Evolutionary conservation across 2,888 invertebrate genomes (phyloP), one percentile per base, ranked within the genome.

Genomic region (Punctoribates punctum): DNA sequence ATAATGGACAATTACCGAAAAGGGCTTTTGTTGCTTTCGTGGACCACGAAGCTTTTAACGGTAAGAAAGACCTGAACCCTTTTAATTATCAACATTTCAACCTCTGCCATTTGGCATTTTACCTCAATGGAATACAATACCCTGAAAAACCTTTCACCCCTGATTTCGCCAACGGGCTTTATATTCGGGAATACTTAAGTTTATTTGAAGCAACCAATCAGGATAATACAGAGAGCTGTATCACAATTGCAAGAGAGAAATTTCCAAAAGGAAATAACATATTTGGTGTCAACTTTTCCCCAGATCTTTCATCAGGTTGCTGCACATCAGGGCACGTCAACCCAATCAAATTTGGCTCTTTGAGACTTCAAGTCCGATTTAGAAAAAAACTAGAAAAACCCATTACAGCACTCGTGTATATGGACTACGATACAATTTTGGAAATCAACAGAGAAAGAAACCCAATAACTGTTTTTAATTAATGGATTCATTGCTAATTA

Each of bases 301-400:
- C 75, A 15, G 75, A 75, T 54, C 34, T 75, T 8, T 48, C 48
- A 0, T 15, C 27, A 54, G 75, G 67, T 27, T 75, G 75, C 48
- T 67, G 70, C 15, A 6, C 29, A 25, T 20, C 20, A 4, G 70
- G 51, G 0, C 48, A 75, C 29, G 46, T 75, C 1, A 75, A 51
- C 27, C 75, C 67, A 0, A 67, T 67, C 0, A 75, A 38, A 8
- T 17, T 25, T n/a, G 75, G 75, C 17, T n/a, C 51, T 17, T 2
- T 75, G 17, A 42, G 75, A 17, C 1, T 75, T 17, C 25, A 75
- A 6, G 5, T 75, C 1, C n/a, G 48, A 17, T 75, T 75, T 54
- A 20, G 17, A 70, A 29, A 15, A 4, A 25, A 48, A 17, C 54
- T 75, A 17, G 4, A 3, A 0, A n/a, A n/a, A 8, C 25, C 54